These are phyloP conservation scores for Leptonema lineaticorne DNA, from an alignment of 1,140 invertebrate species.

Conservation along the genomic window DNA sequence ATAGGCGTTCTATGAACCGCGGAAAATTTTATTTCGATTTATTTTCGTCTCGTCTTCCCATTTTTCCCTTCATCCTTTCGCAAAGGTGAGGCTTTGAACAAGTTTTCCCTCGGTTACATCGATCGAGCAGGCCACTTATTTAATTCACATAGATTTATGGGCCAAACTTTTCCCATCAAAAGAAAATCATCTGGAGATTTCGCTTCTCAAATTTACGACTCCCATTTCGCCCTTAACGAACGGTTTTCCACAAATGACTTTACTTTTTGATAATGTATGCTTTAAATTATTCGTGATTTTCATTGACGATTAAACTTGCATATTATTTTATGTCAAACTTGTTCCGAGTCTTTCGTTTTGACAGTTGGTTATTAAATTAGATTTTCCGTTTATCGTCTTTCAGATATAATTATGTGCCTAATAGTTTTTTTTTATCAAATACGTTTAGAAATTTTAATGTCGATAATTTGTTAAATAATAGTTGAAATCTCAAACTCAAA, in stretches of 20 bases:
- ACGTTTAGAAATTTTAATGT: no score
- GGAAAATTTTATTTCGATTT: not conserved
- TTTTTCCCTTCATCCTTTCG: not conserved
- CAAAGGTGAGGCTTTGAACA: not conserved
- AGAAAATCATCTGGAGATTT: slow-evolving; percentile 11
- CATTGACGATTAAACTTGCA: no score
- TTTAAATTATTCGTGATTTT: no score
- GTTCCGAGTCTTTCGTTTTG: no score
- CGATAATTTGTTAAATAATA: no score
- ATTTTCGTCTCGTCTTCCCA: not conserved
- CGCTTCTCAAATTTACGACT: not conserved
- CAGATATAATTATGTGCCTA: no score
- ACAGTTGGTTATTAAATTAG: no score
- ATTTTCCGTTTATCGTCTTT: no score
- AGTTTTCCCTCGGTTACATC: not conserved
- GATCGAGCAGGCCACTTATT: not conserved
- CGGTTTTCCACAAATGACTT: not conserved
- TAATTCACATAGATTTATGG: not conserved
- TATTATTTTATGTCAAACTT: no score
- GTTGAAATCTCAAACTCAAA: no score
- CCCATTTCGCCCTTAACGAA: not conserved
- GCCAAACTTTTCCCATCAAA: not conserved
- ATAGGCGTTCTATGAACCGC: not conserved
- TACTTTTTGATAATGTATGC: not conserved
- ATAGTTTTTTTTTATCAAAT: no score